A percentile compares a stretch with the other conserved stretches of the same genome.
These are phyloP conservation scores for Holacanthus passer DNA, from an alignment of 2,113 vertebrate genomes.

Conservation along the genomic window DNA sequence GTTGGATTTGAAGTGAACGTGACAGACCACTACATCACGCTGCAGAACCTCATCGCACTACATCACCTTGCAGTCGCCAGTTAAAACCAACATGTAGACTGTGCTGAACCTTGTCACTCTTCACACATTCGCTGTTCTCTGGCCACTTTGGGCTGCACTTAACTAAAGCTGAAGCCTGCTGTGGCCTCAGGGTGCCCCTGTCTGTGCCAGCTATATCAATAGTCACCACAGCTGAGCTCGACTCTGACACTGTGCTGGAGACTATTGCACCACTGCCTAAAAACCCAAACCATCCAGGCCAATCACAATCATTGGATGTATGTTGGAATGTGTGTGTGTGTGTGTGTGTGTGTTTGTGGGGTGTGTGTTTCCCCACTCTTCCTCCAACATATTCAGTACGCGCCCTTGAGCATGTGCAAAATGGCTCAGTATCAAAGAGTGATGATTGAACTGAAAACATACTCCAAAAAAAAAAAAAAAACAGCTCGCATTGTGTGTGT, in stretches of 20 bases:
- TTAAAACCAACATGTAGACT: slow-evolving; percentile 55
- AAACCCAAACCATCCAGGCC: slow-evolving; percentile 72
- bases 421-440: slow-evolving; percentile 80
- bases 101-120: slow-evolving; percentile 66
- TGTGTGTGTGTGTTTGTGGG: slow-evolving; percentile 37
- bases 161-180: slow-evolving; percentile 75
- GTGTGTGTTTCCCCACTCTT: slow-evolving; percentile 53
- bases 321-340: slow-evolving; percentile 4
- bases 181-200: slow-evolving; percentile 65
- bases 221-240: slow-evolving; percentile 65
- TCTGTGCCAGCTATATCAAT: slow-evolving; percentile 78
- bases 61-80: slow-evolving; percentile 37
- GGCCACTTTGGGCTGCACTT: slow-evolving; percentile 60
- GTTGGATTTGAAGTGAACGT: background rate
- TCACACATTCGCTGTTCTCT: slow-evolving; percentile 37
- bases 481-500: slow-evolving; percentile 41
- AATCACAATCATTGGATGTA: slow-evolving; percentile 72
- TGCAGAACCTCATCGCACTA: background rate
- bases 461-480: slow-evolving; percentile 62
- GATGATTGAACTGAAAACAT: slow-evolving; percentile 75
- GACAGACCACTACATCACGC: background rate
- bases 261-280: slow-evolving; percentile 65
- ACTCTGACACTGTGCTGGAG: slow-evolving; percentile 72
- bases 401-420: slow-evolving; percentile 77
- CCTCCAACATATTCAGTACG: slow-evolving; percentile 63